Evolutionary conservation across 1,140 invertebrate genomes (phyloP).

Genomic region (Nixonia krombeini): DNA sequence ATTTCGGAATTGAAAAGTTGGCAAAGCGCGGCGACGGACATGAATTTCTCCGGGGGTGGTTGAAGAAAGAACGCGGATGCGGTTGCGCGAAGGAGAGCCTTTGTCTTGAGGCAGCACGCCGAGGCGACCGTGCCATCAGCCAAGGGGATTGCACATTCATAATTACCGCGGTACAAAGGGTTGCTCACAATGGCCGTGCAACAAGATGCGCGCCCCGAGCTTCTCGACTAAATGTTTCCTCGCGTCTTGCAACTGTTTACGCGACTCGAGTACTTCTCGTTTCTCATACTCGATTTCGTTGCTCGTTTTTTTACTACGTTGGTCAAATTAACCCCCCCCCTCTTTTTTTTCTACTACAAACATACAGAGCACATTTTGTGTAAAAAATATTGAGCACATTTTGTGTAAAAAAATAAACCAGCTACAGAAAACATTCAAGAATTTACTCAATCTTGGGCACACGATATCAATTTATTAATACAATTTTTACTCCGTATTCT

Average conservation of each 20-base stretch:
- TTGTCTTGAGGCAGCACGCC: conserved; percentile 60
- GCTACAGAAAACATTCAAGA: too few relatives aligned
- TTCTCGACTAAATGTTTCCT: conserved; percentile 8
- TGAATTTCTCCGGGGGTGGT: conserved; percentile 10
- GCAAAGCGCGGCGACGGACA: conserved; percentile 21
- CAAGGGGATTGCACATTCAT: conserved; percentile 36
- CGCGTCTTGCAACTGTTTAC: conserved; percentile 9
- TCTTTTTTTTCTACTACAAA: too few relatives aligned
- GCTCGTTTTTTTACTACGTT: too few relatives aligned
- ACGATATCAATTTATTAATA: too few relatives aligned
- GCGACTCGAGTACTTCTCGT: too few relatives aligned
- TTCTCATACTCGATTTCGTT: too few relatives aligned
- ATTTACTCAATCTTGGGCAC: too few relatives aligned
- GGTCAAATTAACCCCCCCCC: too few relatives aligned
- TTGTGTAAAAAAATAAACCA: too few relatives aligned
- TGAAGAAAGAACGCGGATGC: conserved; percentile 12
- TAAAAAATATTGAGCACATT: too few relatives aligned
- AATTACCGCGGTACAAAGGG: conserved; percentile 54
- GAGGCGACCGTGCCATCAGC: conserved; percentile 41
- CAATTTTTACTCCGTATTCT: too few relatives aligned
- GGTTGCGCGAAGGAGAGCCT: conserved; percentile 48
- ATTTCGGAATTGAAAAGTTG: conserved; percentile 38
- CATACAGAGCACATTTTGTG: too few relatives aligned
- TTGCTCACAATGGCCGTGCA: conserved; percentile 7
- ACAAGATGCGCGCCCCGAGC: conserved; percentile 2